Evolutionary conservation across 2,113 vertebrate genomes (phyloP).

Genomic region (Melanerpes aurifrons): DNA sequence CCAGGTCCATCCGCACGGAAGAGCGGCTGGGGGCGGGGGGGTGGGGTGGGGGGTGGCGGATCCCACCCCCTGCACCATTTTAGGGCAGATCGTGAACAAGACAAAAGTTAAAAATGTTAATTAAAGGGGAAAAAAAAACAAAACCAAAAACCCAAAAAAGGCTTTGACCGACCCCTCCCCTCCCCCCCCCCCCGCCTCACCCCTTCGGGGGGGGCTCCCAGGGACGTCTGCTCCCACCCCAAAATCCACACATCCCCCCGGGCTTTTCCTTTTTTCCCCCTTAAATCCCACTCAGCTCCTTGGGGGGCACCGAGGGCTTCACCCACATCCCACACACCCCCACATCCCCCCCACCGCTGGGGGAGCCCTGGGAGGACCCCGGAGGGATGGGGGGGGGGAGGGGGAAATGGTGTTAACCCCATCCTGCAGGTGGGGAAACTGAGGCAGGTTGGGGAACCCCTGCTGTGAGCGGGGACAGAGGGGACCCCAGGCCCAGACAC

Average conservation of each 20-base stretch:
- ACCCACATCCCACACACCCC: too few species aligned
- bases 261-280: neutral
- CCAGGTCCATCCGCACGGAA: neutral
- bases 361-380: too few species aligned
- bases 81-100: neutral
- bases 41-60: neutral
- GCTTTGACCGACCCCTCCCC: neutral
- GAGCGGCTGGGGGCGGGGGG: too few species aligned
- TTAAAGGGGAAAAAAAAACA: neutral
- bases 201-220: neutral
- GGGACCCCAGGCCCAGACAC: neutral
- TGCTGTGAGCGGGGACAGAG: fast-evolving
- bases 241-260: too few species aligned
- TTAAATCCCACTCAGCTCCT: neutral
- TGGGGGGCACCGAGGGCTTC: neutral
- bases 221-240: neutral
- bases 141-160: neutral
- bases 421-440: neutral
- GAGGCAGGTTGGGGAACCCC: fast-evolving
- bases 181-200: too few species aligned
- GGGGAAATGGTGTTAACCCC: too few species aligned
- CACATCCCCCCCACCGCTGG: too few species aligned
- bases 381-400: too few species aligned
- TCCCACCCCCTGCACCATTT: neutral
- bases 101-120: neutral